A percentile compares a stretch with the other conserved stretches of the same genome.
phyloP scores from a whole-genome alignment of 2,888 invertebrate species.

The Drosophila fulvimacula region DNA sequence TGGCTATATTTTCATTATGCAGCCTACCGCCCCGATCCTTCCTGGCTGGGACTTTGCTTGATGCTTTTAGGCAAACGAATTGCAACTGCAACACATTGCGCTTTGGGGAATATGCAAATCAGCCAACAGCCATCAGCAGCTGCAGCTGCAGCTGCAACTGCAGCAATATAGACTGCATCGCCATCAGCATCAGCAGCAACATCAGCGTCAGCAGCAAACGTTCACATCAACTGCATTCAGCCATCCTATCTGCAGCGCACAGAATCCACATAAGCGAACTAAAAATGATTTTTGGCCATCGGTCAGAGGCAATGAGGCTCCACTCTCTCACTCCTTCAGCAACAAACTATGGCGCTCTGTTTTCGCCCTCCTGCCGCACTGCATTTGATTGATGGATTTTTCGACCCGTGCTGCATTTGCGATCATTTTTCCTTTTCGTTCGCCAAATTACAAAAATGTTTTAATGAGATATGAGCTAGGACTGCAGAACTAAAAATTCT shows the following conservation, averaged over 20 bases:
- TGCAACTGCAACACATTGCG: conserved; percentile 69
- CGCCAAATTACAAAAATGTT: background rate
- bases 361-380: conserved; percentile 1
- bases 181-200: conserved; percentile 27
- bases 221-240: conserved; percentile 42
- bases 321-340: too few species aligned
- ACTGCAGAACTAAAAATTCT: background rate
- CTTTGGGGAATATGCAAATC: conserved; percentile 81
- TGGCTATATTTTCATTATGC: conserved; percentile 60
- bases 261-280: conserved; percentile 64
- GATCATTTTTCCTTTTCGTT: conserved; percentile 43
- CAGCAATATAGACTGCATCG: conserved; percentile 48
- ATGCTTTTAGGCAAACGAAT: conserved; percentile 76
- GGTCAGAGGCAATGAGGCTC: conserved; percentile 16
- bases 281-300: conserved; percentile 58
- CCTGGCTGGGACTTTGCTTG: conserved; percentile 21
- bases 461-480: background rate
- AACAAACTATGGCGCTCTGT: background rate
- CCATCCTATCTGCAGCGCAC: conserved; percentile 45
- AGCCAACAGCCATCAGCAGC: conserved; percentile 55
- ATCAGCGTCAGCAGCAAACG: conserved; percentile 29
- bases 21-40: background rate
- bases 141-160: conserved; percentile 43
- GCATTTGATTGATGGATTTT: conserved; percentile 66
- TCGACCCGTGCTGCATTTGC: conserved; percentile 35